Conservation (phyloP, 2,113 vertebrate genomes). For the Cromileptes altivelis region DNA sequence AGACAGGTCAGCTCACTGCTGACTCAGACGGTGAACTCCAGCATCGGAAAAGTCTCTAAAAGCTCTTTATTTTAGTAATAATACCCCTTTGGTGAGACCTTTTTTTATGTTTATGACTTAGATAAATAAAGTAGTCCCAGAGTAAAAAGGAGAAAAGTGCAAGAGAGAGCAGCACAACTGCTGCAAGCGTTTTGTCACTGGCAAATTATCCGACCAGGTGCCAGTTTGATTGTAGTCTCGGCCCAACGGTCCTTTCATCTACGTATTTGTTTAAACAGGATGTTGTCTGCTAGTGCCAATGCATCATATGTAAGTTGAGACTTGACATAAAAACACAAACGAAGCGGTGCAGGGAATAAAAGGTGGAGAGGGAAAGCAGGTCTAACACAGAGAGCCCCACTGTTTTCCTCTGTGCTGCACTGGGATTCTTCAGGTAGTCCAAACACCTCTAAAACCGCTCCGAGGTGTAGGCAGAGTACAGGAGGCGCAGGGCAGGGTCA, state of each 20-base stretch:
- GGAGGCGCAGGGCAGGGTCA: slow-evolving; percentile 48
- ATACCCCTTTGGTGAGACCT: slow-evolving; percentile 72
- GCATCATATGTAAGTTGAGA: slow-evolving; percentile 82
- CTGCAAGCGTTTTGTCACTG: slow-evolving; percentile 56
- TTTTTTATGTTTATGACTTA: slow-evolving; percentile 77
- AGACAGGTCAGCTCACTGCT: slow-evolving; percentile 81
- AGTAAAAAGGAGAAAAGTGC: slow-evolving; percentile 40
- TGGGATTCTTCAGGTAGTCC: slow-evolving; percentile 69
- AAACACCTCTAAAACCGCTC: slow-evolving; percentile 66
- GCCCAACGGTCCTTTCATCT: slow-evolving; percentile 71
- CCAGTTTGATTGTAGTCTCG: slow-evolving; percentile 66
- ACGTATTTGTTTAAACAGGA: slow-evolving; percentile 84
- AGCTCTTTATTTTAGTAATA: slow-evolving; percentile 78
- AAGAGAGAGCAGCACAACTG: slow-evolving; percentile 30
- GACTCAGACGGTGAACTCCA: slow-evolving; percentile 80
- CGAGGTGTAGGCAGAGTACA: slow-evolving; percentile 41
- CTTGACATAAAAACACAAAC: slow-evolving; percentile 87
- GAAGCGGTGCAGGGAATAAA: slow-evolving; percentile 60
- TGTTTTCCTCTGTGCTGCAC: slow-evolving; percentile 68
- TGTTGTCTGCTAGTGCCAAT: slow-evolving; percentile 82
- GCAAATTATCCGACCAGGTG: slow-evolving; percentile 70
- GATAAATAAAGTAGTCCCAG: slow-evolving; percentile 77
- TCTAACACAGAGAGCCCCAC: slow-evolving; percentile 59
- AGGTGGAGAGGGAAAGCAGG: slow-evolving; percentile 60
- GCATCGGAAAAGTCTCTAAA: slow-evolving; percentile 75